Evolutionary conservation across 1,140 invertebrate genomes (phyloP).

Genomic region (Nephotettix cincticeps): DNA sequence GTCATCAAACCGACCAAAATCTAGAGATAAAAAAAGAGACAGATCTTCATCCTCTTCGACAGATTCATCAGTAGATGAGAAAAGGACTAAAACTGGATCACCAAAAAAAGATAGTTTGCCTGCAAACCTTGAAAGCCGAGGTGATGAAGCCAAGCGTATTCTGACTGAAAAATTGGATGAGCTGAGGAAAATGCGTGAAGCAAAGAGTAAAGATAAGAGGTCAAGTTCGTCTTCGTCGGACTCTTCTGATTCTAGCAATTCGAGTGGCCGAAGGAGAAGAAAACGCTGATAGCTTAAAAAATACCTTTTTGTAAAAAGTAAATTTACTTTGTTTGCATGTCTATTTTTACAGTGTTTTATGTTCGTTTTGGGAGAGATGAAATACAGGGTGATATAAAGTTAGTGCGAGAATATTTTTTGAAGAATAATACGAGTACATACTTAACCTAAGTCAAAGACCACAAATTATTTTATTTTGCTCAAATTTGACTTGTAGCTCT

Average conservation of each 20-base stretch:
- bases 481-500: neutral
- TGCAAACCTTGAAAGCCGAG: neutral
- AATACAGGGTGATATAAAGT: no score
- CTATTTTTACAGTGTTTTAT: no score
- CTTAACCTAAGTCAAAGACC: neutral
- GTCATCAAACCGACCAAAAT: constrained; percentile 6
- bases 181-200: neutral
- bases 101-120: neutral
- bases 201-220: constrained; percentile 22
- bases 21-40: constrained; percentile 13
- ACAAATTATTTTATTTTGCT: neutral
- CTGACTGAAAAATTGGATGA: constrained; percentile 12
- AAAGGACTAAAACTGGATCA: neutral
- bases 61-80: neutral
- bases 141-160: constrained; percentile 9
- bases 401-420: no score
- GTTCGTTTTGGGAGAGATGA: no score
- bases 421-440: neutral
- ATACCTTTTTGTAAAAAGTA: no score
- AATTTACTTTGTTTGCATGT: no score
- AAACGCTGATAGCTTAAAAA: neutral
- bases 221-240: constrained; percentile 23
- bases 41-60: neutral
- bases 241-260: constrained; percentile 13
- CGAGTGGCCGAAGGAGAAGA: neutral